Percentiles rank a stretch among this genome's conserved stretches.
phyloP scores from a whole-genome alignment of 2,888 invertebrate genomes.

The Ommatoiulus sabulosus region DNA sequence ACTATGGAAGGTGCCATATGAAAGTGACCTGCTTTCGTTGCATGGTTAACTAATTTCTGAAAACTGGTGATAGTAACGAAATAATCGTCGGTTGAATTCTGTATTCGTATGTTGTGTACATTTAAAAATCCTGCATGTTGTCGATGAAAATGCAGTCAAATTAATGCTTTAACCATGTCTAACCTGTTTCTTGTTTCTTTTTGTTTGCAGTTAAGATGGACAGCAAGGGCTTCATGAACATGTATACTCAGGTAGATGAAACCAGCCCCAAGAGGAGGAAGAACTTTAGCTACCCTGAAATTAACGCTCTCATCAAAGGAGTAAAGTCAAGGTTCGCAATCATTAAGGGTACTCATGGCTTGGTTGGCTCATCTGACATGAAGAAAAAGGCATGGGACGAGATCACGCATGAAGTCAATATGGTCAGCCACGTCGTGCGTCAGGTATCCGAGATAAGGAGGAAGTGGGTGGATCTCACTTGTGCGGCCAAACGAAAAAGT shows the following conservation, averaged over 20 bases:
- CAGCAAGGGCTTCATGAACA: background rate
- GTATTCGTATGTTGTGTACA: no score
- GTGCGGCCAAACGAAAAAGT: background rate
- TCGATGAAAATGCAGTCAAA: no score
- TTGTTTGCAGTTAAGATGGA: background rate
- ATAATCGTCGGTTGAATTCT: no score
- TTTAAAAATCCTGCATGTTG: no score
- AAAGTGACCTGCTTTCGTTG: no score
- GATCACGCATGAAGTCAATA: background rate
- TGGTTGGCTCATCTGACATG: background rate
- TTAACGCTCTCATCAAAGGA: background rate
- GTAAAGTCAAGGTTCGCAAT: background rate
- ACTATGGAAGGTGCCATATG: no score
- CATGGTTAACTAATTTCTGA: no score
- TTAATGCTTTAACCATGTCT: no score
- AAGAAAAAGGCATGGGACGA: slow-evolving; percentile 2
- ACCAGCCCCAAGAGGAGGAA: background rate
- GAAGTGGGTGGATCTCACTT: background rate
- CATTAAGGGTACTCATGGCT: background rate
- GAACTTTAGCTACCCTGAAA: background rate
- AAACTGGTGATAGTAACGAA: no score
- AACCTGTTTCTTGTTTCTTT: background rate
- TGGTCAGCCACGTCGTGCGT: background rate
- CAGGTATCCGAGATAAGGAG: background rate
- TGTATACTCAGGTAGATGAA: background rate